phyloP scores from a whole-genome alignment of 1,140 invertebrate species.

The Anastatus disparis region DNA sequence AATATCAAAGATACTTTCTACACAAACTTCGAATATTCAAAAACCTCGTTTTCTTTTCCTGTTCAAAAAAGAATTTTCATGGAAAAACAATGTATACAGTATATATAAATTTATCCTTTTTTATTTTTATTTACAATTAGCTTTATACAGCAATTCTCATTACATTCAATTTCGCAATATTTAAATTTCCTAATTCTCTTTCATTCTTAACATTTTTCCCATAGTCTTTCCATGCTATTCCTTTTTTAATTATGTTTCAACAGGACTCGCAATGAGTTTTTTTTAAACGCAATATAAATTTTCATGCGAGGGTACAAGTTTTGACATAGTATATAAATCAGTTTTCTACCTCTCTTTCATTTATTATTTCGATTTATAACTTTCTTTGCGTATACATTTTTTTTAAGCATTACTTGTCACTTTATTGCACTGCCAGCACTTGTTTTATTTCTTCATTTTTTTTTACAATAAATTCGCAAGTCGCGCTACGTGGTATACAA shows the following conservation, averaged over 20 bases:
- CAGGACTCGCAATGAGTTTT: background rate
- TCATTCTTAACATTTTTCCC: background rate
- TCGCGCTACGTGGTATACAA: conserved; percentile 1
- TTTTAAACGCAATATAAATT: background rate
- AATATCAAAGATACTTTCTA: too few species aligned
- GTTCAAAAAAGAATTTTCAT: conserved; percentile 6
- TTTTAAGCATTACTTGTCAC: too few species aligned
- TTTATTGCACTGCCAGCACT: conserved; percentile 51
- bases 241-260: background rate
- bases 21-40: background rate
- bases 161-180: background rate
- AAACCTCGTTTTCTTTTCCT: background rate
- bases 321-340: conserved; percentile 24
- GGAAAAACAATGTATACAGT: background rate
- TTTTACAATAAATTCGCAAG: background rate
- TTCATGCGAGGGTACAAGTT: conserved; percentile 38
- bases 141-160: conserved; percentile 2
- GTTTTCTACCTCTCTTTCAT: conserved; percentile 30
- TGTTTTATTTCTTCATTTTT: conserved; percentile 15
- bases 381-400: background rate
- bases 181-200: too few species aligned
- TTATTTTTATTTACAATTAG: conserved; percentile 4
- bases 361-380: background rate
- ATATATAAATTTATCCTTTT: background rate
- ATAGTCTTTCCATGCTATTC: background rate